Base-by-base conservation (phyloP, 2,888 invertebrate species). In the Romanomermis culicivorax region DNA sequence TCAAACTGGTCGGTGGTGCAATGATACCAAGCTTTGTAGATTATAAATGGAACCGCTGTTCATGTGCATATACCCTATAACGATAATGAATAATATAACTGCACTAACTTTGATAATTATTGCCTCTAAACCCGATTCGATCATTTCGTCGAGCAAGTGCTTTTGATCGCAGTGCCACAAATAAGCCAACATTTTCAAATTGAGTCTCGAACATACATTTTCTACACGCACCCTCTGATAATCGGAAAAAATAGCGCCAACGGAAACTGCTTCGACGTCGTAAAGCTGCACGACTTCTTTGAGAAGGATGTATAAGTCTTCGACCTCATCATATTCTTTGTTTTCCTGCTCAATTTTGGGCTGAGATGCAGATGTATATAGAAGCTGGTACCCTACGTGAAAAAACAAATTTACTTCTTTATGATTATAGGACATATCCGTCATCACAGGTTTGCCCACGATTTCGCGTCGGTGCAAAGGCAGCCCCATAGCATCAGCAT, bases 191-290 rank as follows among this genome's bases (percentile, higher is more conserved):
- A 87, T 81, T 61, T 82, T 78, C 65, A 99, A 77, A 65, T 82
- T 83, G 66, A 99, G 78, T 65, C 97, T 11, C 7, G 54, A 4
- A 23, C 36, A 30, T 26, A 95, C 89, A 81, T 88, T 86, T 77
- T 93, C 91, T 60, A 93, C 89, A 66, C 97, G 79, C 66, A 88
- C 79, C 73, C 93, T 80, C 77, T 99, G 97, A 76, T 99, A 99
- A 74, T 91, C 88, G 57, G 95, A 95, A 64, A 93, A 76, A 69
- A 99, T 93, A 60, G 97, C 97, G 61, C 97, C 97, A 61, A 86
- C 87, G 58, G 93, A 83, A 48, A 99, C 91, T 55, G 85, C 97
- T 68, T 91, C 86, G 68, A 87, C 50, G 42, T 17, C 23, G 29
- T 30, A n/a, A 3, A 7, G 11, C 27, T 53, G 25, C 4, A 53